Percentiles rank a stretch among this genome's conserved stretches.
Conservation (phyloP, 2,797 vertebrate species). For the Xiphophorus birchmanni region DNA sequence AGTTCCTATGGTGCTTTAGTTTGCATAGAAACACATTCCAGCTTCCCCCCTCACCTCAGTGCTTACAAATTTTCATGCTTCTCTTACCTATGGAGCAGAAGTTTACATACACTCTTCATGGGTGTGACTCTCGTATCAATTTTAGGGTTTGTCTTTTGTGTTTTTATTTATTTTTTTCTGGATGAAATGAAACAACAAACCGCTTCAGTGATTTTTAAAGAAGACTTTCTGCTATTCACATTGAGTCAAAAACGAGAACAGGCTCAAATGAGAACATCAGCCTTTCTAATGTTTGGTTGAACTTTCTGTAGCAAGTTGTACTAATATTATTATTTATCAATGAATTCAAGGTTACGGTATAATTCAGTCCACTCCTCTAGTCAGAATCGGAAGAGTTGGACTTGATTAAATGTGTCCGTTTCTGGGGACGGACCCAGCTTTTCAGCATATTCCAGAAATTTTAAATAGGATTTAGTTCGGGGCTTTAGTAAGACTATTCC, state of each 20-base stretch:
- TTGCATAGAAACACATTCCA: constrained; percentile 50
- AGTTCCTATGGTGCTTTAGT: constrained; percentile 42
- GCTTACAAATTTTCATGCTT: constrained; percentile 29
- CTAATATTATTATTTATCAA: background rate
- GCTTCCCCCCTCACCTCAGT: constrained; percentile 13
- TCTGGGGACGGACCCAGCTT: background rate
- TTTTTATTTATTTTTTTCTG: background rate
- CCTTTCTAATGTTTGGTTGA: background rate
- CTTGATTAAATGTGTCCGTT: background rate
- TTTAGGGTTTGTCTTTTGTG: background rate
- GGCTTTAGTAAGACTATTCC: background rate
- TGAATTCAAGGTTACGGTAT: background rate
- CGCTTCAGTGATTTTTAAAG: background rate
- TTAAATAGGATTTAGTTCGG: background rate
- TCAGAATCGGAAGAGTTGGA: background rate
- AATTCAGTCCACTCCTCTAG: background rate
- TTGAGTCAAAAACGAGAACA: background rate
- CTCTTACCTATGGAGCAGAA: constrained; percentile 4
- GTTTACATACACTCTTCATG: background rate
- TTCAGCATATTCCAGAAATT: background rate
- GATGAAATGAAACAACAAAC: background rate
- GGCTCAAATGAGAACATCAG: background rate
- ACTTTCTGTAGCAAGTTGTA: background rate
- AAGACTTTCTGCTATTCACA: background rate
- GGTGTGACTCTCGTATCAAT: background rate